Conservation (phyloP, 2,113 vertebrate species). For the Stigmatopora argus region DNA sequence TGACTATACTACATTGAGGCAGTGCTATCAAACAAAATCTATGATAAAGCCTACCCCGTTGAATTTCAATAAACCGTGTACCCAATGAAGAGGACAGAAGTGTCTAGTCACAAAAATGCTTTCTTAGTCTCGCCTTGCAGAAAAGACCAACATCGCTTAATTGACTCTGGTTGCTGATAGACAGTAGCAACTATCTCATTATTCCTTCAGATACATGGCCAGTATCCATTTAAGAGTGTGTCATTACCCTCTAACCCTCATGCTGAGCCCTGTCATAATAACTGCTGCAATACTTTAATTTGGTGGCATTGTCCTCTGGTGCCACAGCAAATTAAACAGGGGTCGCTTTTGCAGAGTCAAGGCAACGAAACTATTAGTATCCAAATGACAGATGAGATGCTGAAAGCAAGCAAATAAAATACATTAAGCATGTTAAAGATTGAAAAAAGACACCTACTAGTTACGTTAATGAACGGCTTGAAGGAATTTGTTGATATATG, state of each 20-base stretch:
- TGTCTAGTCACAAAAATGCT: neutral
- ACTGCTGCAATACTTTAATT: slow-evolving; percentile 1
- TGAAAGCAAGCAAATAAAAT: neutral
- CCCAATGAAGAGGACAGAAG: neutral
- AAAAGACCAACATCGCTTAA: neutral
- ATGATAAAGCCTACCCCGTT: neutral
- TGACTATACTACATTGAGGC: neutral
- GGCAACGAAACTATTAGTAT: neutral
- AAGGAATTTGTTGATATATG: too few species aligned
- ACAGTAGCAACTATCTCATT: neutral
- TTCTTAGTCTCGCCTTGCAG: neutral
- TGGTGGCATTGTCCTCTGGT: slow-evolving; percentile 5
- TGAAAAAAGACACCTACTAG: too few species aligned
- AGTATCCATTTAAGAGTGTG: slow-evolving; percentile 3
- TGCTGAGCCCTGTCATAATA: neutral
- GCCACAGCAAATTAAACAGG: slow-evolving; percentile 7
- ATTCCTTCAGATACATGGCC: neutral
- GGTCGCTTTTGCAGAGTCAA: neutral
- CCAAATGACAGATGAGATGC: neutral
- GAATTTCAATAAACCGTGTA: neutral
- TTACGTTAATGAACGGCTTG: neutral
- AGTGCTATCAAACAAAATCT: neutral
- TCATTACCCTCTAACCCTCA: neutral
- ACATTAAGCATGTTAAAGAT: neutral
- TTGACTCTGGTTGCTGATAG: neutral